phyloP scores from a whole-genome alignment of 1,140 invertebrate genomes.

The Tetraneura akinire region DNA sequence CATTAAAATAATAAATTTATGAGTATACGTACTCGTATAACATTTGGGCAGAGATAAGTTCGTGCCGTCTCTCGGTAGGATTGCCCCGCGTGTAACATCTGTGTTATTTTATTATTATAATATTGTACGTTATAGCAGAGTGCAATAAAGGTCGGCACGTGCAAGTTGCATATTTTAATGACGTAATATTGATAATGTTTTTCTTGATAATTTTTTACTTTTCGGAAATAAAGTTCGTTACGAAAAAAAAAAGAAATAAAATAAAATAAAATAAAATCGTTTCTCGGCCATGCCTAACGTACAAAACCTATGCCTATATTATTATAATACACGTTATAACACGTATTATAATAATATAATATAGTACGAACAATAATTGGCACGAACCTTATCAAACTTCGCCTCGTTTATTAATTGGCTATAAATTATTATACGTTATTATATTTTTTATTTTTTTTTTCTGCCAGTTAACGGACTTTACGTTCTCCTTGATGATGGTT shows the following conservation, averaged over 20 bases:
- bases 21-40: too few species aligned
- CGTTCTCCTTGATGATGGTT: background rate
- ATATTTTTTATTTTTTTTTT: too few species aligned
- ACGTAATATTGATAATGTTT: slow-evolving; percentile 27
- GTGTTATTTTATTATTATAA: too few species aligned
- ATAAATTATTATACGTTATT: too few species aligned
- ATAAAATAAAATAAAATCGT: too few species aligned
- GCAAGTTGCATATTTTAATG: slow-evolving; percentile 33
- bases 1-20: slow-evolving; percentile 22
- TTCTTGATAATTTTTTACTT: slow-evolving; percentile 10
- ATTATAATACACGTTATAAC: background rate
- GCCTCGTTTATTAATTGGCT: background rate
- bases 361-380: slow-evolving; percentile 18
- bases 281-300: slow-evolving; percentile 4
- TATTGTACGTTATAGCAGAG: background rate
- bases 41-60: slow-evolving; percentile 27
- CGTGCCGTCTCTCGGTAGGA: background rate
- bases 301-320: background rate
- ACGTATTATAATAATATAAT: too few species aligned
- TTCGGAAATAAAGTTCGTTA: slow-evolving; percentile 24
- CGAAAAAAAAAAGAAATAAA: too few species aligned
- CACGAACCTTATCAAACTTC: background rate
- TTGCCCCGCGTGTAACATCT: slow-evolving; percentile 28
- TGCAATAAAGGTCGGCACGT: slow-evolving; percentile 39
- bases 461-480: background rate